phyloP scores from a whole-genome alignment of 2,888 invertebrate species.

The Tuta absoluta region DNA sequence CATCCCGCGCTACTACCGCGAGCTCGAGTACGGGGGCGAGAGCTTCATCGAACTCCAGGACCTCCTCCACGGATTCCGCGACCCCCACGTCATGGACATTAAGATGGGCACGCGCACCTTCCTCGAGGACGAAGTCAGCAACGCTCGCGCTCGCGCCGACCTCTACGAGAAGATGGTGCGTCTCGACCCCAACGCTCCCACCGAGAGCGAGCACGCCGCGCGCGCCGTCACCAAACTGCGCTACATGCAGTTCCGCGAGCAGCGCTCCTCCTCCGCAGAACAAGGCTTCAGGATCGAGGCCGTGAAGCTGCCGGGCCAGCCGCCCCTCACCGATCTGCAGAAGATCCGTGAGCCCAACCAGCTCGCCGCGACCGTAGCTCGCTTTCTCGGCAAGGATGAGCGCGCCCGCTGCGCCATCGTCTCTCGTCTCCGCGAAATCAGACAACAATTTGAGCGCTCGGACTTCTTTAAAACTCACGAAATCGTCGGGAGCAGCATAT shows the following conservation, averaged over 20 bases:
- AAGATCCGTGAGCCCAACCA: constrained; percentile 90
- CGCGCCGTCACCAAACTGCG: constrained; percentile 96
- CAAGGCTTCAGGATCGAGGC: constrained; percentile 98
- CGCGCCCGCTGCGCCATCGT: constrained; percentile 86
- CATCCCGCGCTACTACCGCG: constrained; percentile 92
- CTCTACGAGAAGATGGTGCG: constrained; percentile 98
- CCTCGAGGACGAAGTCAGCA: constrained; percentile 96
- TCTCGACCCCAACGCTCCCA: constrained; percentile 93
- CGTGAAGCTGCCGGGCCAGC: constrained; percentile 90
- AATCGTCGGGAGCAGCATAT: constrained; percentile 95
- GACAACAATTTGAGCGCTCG: constrained; percentile 90
- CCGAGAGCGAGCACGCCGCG: constrained; percentile 88
- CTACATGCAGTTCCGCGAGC: constrained; percentile 98
- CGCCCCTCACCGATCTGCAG: constrained; percentile 93
- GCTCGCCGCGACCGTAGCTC: constrained; percentile 86
- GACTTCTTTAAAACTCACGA: constrained; percentile 93
- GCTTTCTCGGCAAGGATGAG: constrained; percentile 86
- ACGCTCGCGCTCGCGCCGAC: constrained; percentile 90
- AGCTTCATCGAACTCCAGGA: constrained; percentile 98
- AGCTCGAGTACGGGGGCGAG: constrained; percentile 89
- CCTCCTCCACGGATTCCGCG: constrained; percentile 92
- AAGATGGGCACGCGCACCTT: constrained; percentile 98
- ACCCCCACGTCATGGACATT: constrained; percentile 98
- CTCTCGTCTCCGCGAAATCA: constrained; percentile 88
- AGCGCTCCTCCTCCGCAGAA: constrained; percentile 94